Conservation (phyloP, 1,140 invertebrate genomes). For the Solenopsis invicta region DNA sequence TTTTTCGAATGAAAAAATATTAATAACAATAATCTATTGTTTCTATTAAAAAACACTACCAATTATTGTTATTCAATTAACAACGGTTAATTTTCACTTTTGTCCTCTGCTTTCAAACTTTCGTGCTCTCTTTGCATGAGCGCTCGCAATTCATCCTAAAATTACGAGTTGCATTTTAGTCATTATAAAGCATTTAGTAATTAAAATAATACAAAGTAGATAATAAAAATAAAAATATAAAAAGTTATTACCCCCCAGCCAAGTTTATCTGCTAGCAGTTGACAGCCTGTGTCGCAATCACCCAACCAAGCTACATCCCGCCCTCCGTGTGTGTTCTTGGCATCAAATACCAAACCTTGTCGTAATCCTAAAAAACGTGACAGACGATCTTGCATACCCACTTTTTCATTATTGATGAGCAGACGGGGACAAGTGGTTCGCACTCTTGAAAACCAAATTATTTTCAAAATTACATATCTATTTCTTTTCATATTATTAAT, state of each 20-base stretch:
- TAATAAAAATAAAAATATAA: slow-evolving; percentile 33
- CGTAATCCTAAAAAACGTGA: slow-evolving; percentile 88
- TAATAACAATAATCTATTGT: slow-evolving; percentile 47
- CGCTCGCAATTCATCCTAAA: slow-evolving; percentile 89
- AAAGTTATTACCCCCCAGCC: slow-evolving; percentile 91
- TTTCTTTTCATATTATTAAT: neutral
- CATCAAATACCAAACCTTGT: slow-evolving; percentile 90
- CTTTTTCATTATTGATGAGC: slow-evolving; percentile 94
- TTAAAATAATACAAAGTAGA: neutral
- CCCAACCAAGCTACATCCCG: slow-evolving; percentile 96
- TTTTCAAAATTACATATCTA: slow-evolving; percentile 50
- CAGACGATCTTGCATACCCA: slow-evolving; percentile 88
- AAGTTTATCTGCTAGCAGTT: slow-evolving; percentile 92
- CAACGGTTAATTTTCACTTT: slow-evolving; percentile 20
- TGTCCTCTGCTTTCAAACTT: slow-evolving; percentile 83
- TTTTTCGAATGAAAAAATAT: neutral
- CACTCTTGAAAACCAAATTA: slow-evolving; percentile 88
- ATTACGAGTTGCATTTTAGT: slow-evolving; percentile 13
- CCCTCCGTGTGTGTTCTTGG: slow-evolving; percentile 86
- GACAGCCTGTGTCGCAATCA: slow-evolving; percentile 95
- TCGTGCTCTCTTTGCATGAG: slow-evolving; percentile 88
- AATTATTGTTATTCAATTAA: neutral
- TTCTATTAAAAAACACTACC: neutral
- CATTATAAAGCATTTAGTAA: too few relatives aligned
- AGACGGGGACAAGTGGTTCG: slow-evolving; percentile 91